Evolutionary conservation across 2,113 vertebrate species (phyloP).

Genomic region (Oriolus oriolus): DNA sequence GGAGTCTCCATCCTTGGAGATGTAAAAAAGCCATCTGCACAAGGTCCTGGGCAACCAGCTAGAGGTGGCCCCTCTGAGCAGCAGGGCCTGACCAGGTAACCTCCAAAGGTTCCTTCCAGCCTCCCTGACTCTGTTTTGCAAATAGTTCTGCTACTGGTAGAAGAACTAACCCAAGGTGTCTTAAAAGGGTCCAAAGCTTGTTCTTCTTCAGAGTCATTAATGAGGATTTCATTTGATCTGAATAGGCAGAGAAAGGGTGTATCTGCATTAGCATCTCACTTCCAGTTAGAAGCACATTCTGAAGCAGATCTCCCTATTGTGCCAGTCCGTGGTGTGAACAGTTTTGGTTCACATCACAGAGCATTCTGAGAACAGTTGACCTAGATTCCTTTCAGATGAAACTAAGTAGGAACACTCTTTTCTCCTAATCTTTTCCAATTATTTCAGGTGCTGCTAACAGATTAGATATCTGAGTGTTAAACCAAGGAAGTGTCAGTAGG

Average conservation of each 20-base stretch:
- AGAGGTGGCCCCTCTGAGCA: neutral
- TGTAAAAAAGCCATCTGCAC: neutral
- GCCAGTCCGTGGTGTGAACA: neutral
- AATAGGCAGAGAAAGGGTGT: neutral
- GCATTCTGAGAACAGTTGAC: neutral
- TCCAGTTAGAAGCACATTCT: neutral
- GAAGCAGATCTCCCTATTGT: neutral
- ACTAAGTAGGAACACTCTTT: neutral
- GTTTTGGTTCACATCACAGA: neutral
- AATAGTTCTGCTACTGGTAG: neutral
- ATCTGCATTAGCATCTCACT: neutral
- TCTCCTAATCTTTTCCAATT: neutral
- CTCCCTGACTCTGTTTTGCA: neutral
- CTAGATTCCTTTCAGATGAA: conserved; percentile 30
- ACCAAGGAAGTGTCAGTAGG: neutral
- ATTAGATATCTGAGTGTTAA: neutral
- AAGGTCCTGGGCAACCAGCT: neutral
- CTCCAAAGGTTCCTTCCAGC: neutral
- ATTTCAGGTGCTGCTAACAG: conserved; percentile 3
- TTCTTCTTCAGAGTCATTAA: neutral
- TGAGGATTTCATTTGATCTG: neutral
- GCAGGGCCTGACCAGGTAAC: neutral
- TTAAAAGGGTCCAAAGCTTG: neutral
- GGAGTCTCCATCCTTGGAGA: neutral
- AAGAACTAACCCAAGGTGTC: neutral